These are phyloP conservation scores for Cossypha dichroa DNA, from an alignment of 2,797 vertebrate species.

Conservation along the genomic window DNA sequence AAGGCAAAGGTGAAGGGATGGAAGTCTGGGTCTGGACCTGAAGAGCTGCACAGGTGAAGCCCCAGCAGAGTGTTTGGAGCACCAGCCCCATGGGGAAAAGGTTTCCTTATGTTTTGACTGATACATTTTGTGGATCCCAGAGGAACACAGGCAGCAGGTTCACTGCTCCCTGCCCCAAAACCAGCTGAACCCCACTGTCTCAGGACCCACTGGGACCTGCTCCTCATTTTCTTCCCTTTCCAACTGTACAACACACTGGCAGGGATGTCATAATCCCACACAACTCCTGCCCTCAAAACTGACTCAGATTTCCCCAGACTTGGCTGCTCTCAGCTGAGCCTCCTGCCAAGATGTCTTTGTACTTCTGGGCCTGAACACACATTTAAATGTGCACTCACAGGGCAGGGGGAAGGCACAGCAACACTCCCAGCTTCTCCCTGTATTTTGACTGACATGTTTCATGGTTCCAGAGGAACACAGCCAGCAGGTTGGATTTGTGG, in stretches of 20 bases:
- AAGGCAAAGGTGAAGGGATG: not conserved
- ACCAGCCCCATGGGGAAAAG: not conserved
- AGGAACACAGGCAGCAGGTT: not conserved
- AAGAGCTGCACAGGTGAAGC: not conserved
- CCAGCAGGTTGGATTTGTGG: not conserved
- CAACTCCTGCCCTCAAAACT: not conserved
- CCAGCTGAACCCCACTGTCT: not conserved
- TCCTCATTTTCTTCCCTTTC: not conserved
- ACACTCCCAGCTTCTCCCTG: not conserved
- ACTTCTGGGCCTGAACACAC: not conserved
- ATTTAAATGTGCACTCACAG: not conserved
- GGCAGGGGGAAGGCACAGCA: not conserved
- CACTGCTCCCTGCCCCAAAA: not conserved
- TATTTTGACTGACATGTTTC: not conserved
- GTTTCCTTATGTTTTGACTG: accelerated
- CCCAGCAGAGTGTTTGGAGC: not conserved
- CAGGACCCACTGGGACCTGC: not conserved
- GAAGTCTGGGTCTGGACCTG: not conserved
- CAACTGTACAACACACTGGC: not conserved
- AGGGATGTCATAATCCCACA: not conserved
- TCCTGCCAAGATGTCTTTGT: not conserved
- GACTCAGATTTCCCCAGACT: not conserved
- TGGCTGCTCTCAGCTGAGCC: not conserved
- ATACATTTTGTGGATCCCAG: not conserved
- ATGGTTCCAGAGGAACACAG: not conserved